Conservation (phyloP, 2,113 vertebrate genomes). For the Cryptotis parvus region DNA sequence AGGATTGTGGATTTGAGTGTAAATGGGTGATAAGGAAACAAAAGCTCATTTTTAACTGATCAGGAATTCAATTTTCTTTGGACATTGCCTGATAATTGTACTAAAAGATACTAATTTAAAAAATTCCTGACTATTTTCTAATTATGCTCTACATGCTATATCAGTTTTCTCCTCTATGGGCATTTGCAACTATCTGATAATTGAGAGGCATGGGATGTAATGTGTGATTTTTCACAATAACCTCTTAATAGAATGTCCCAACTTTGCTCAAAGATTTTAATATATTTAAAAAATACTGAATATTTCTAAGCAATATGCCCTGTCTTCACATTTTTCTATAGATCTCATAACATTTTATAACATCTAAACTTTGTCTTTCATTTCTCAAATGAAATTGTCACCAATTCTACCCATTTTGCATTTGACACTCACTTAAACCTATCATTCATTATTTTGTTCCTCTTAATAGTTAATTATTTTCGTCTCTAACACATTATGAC, state of each 20-base stretch:
- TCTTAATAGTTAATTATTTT: not conserved
- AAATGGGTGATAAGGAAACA: too few species aligned
- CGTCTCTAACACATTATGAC: not conserved
- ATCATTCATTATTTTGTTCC: too few species aligned
- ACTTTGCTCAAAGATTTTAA: not conserved
- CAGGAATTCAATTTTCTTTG: not conserved
- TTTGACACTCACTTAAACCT: not conserved
- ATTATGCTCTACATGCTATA: not conserved
- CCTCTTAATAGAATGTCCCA: not conserved
- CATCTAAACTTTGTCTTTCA: not conserved
- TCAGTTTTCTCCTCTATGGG: not conserved
- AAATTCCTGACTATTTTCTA: not conserved
- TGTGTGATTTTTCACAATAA: not conserved
- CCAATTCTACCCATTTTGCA: not conserved
- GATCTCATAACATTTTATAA: not conserved
- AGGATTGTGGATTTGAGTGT: not conserved
- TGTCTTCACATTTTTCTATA: not conserved
- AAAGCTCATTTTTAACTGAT: not conserved
- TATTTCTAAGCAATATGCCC: not conserved
- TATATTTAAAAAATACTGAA: not conserved
- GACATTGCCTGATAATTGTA: not conserved
- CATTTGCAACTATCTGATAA: not conserved
- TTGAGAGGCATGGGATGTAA: fast-evolving
- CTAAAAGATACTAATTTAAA: not conserved
- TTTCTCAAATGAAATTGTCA: not conserved